These are phyloP conservation scores for Columba livia DNA, from an alignment of 2,113 vertebrate genomes.

Conservation along the genomic window DNA sequence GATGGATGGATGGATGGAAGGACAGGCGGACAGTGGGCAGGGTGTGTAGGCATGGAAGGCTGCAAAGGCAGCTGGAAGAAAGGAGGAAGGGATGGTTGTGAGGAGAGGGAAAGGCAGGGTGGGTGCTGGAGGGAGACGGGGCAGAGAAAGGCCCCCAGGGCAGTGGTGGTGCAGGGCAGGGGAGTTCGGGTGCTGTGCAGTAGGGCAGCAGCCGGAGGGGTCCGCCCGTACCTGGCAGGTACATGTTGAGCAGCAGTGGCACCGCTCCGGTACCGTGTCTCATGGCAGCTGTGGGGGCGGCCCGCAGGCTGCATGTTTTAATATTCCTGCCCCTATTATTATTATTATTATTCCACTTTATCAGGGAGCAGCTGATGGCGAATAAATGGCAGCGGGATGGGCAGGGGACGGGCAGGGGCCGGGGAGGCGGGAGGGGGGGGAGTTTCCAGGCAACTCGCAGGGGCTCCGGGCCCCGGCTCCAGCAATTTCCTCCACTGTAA, in stretches of 20 bases:
- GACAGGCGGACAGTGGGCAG: accelerated
- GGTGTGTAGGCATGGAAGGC: neutral
- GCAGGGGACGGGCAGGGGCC: neutral
- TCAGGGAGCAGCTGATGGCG: slow-evolving; percentile 86
- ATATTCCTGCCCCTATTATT: slow-evolving; percentile 65
- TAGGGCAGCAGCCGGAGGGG: neutral
- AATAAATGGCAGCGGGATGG: slow-evolving; percentile 85
- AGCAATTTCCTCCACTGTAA: slow-evolving; percentile 93
- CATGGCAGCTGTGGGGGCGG: slow-evolving; percentile 84
- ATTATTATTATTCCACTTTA: slow-evolving; percentile 92
- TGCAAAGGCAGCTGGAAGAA: neutral
- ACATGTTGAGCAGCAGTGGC: slow-evolving; percentile 98
- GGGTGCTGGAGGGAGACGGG: neutral
- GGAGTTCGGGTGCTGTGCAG: neutral
- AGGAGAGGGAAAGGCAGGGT: neutral
- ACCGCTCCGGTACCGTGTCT: slow-evolving; percentile 91
- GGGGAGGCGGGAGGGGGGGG: no score
- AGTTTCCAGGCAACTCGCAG: no score
- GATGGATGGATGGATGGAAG: neutral
- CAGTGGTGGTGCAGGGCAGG: neutral
- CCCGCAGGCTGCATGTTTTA: slow-evolving; percentile 64
- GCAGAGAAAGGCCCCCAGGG: neutral
- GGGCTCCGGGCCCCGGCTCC: slow-evolving; percentile 55
- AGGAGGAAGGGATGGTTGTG: no score
- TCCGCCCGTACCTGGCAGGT: slow-evolving; percentile 91